Percentiles rank a stretch among this genome's conserved stretches.
These are phyloP conservation scores for Andrena minutula DNA, from an alignment of 2,888 invertebrate genomes.

Conservation along the genomic window DNA sequence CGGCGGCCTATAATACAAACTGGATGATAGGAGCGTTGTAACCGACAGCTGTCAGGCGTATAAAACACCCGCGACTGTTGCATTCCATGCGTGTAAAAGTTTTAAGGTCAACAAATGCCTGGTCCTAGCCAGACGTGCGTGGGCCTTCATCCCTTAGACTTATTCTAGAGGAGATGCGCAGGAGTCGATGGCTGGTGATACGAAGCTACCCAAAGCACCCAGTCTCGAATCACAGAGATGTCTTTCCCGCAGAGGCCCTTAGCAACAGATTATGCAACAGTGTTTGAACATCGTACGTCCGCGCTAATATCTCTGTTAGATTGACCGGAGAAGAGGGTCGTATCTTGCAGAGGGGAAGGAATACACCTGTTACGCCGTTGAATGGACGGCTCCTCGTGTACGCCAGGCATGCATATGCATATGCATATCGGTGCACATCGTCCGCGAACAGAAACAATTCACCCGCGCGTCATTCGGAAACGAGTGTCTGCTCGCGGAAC, in stretches of 20 bases:
- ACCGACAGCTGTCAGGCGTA: slow-evolving; percentile 50
- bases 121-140: background rate
- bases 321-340: slow-evolving; percentile 37
- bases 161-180: background rate
- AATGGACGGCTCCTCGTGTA: slow-evolving; percentile 31
- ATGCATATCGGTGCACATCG: slow-evolving; percentile 13
- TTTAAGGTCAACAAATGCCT: slow-evolving; percentile 23
- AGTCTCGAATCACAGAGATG: too few species aligned
- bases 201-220: too few species aligned
- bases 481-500: background rate
- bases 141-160: background rate
- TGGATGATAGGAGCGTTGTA: slow-evolving; percentile 45
- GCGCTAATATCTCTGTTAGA: slow-evolving; percentile 23
- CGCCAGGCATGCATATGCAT: slow-evolving; percentile 46
- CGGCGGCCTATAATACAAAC: slow-evolving; percentile 29
- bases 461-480: background rate
- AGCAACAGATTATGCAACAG: background rate
- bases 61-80: slow-evolving; percentile 45
- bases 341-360: slow-evolving; percentile 24
- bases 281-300: background rate
- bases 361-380: slow-evolving; percentile 60
- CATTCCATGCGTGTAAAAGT: slow-evolving; percentile 22
- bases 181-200: too few species aligned
- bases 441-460: slow-evolving; percentile 22
- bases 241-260: background rate